Percentiles rank a stretch among this genome's conserved stretches.
phyloP scores from a whole-genome alignment of 35 echinoderm and acorn worm genomes.

The Lytechinus pictus region DNA sequence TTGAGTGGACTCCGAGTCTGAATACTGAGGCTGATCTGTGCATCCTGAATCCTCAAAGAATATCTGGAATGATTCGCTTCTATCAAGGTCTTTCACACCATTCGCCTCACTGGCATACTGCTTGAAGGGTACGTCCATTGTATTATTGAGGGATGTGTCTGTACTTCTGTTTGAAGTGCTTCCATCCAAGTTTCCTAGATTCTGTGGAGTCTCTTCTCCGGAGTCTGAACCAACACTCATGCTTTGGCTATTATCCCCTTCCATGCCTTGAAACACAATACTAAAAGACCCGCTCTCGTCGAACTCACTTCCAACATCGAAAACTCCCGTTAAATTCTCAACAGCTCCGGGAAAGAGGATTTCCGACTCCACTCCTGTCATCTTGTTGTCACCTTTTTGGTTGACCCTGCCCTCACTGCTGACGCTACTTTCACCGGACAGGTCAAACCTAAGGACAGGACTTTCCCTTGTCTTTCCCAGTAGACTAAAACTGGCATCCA shows the following conservation, averaged over 20 bases:
- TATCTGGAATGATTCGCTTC: slow-evolving; percentile 41
- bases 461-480: background rate
- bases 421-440: background rate
- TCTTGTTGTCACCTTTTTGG: background rate
- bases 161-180: background rate
- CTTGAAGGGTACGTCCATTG: slow-evolving; percentile 27
- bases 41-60: slow-evolving; percentile 43
- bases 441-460: background rate
- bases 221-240: background rate
- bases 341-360: background rate
- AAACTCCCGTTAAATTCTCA: background rate
- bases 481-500: background rate
- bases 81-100: background rate
- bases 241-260: background rate
- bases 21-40: slow-evolving; percentile 19
- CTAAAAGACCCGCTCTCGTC: slow-evolving; percentile 82
- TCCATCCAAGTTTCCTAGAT: background rate
- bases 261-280: slow-evolving; percentile 55
- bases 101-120: background rate
- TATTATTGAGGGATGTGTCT: background rate
- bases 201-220: background rate
- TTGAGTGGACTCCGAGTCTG: background rate
- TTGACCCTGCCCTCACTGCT: background rate
- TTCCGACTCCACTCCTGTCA: background rate
- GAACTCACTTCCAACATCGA: slow-evolving; percentile 6